Base-by-base conservation (phyloP, 1,140 invertebrate species). In the Penaeus japonicus region DNA sequence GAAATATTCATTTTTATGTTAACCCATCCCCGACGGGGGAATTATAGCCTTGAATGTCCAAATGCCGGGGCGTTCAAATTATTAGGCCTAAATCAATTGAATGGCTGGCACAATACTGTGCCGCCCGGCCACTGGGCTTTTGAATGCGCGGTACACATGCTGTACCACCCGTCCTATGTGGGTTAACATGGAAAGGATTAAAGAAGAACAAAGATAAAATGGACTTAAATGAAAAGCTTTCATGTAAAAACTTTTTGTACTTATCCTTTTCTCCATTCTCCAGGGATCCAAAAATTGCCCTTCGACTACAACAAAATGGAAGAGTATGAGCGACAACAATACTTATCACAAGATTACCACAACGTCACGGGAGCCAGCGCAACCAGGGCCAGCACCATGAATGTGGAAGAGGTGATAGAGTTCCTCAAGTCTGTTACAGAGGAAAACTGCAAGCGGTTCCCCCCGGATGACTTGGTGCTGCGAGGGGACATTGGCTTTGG, bases 401-500 rank as follows among this genome's bases (percentile, higher is more conserved):
- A 98, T 91, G 94, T 97, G 17, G 95, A 97, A 91, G 94, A 95
- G 91, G 94, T 94, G 2, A 91, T 97, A n/a, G 95, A 95, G 91
- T 97, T 96, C 89, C 96, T 97, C 55, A 92, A 94, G 22, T 93
- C 94, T 5, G 95, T 98, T 5, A 96, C 96, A 90, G 93, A 93
- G 24, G 93, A 94, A 12, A 97, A 95, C 86, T 98, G 97, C 91
- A 93, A 95, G 85, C 70, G 7, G 15, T 91, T 88, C 73, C 30
- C 73, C 87, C 94, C 95, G 15, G 94, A 97, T 85, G 95, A 97
- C 91, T 93, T 98, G 75, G 93, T 94, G 85, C 92, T 98, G 54
- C 95, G 95, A 84, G 97, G 97, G 7, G 97, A 98, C 92, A 95
- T 98, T 77, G 95, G 95, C 53, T 97, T 93, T 92, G 98, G 97